Base-by-base conservation (phyloP, 2,113 vertebrate genomes). In the Clupea harengus region DNA sequence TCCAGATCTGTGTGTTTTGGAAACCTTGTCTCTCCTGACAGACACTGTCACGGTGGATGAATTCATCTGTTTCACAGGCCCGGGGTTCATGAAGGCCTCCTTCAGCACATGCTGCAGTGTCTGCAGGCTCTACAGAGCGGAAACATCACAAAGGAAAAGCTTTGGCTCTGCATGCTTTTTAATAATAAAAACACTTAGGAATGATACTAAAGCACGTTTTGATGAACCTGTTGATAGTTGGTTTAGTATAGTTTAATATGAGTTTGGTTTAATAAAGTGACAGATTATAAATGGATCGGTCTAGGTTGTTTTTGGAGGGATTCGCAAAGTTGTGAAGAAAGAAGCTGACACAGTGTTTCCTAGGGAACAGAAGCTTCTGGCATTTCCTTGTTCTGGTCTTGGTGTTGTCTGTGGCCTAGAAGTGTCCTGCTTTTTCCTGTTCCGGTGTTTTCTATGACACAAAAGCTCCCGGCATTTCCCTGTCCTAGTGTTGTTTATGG, bases 61-160 rank as follows among this genome's bases (percentile, higher is more conserved):
- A 25, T 72, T 72, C 64, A 72, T 72, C 64, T 72, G 64, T 72
- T 72, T 72, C 64, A 72, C 64, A 72, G 64, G 25, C 64, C 64
- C 32, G 4, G 0, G n/a, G 3, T 20, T 60, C 54, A 54, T 54
- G 3, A 54, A 18, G 8, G 50, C 3, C 50, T 18, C 17, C 9
- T 18, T 18, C 50, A 17, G 50, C 49, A 9, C 15, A 6, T 11
- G 1, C 20, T 22, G 54, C 54, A 60, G 54, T 20, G 8, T 60
- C 54, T 4, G n/a, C 57, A n/a, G 2, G 20, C 20, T 32, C 10
- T 11, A 72, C 25, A 72, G 1, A 28, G 8, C 9, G 4, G 4
- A 64, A 5, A 64, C 64, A 25, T 13, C 11, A 72, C 28, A 11
- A 10, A 2, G 7, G 60, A 72, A 9, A 28, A 28, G n/a, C 2